phyloP scores from a whole-genome alignment of 2,113 vertebrate species.

The Actenoides lindsayi region DNA sequence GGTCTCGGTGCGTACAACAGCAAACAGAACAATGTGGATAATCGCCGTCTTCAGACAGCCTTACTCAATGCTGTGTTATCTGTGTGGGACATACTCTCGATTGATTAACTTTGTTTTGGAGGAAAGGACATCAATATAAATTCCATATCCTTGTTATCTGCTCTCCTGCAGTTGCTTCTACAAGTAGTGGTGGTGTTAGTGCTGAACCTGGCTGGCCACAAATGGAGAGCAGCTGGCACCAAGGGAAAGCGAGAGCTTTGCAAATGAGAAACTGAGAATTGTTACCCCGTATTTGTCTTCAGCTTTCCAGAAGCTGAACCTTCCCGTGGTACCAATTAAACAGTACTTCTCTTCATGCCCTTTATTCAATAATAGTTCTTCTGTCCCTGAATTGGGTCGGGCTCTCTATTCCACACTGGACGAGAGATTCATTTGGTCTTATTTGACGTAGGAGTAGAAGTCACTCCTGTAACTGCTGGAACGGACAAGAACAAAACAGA shows the following conservation, averaged over 20 bases:
- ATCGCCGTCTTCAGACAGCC: background rate
- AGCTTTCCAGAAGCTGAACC: background rate
- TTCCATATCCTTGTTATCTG: background rate
- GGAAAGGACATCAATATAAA: background rate
- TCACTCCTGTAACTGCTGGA: background rate
- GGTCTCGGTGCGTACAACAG: background rate
- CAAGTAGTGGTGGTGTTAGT: background rate
- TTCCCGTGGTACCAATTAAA: background rate
- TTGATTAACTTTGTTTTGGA: background rate
- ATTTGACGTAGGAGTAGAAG: background rate
- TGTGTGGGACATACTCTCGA: background rate
- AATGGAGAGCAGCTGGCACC: background rate
- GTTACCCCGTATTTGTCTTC: background rate
- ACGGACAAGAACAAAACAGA: background rate
- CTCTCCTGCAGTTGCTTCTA: background rate
- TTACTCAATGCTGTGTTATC: background rate
- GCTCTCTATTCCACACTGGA: background rate
- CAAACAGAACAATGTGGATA: background rate
- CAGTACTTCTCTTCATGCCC: background rate
- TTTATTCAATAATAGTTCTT: background rate
- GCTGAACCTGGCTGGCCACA: background rate
- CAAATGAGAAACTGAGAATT: background rate
- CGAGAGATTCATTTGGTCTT: background rate
- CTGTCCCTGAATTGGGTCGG: background rate
- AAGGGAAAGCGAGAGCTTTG: background rate